Percentiles rank a stretch among this genome's conserved stretches.
Evolutionary conservation across 2,888 invertebrate species (phyloP).

Genomic region (Tenthredo scrophulariae): DNA sequence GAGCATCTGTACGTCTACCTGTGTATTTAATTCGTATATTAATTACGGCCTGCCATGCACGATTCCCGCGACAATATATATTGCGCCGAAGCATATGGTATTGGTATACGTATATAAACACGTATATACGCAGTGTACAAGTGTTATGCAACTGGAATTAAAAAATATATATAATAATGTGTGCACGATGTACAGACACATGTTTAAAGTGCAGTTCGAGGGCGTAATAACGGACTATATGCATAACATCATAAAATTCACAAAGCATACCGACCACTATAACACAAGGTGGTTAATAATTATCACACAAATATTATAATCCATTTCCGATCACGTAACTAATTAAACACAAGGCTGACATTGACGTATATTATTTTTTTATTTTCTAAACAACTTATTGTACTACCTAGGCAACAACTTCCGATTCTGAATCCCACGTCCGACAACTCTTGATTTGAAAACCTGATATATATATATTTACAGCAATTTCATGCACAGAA

Average conservation of each 20-base stretch:
- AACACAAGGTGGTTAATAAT: conserved; percentile 13
- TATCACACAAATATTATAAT: conserved; percentile 32
- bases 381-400: not conserved
- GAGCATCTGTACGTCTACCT: conserved; percentile 21
- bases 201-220: conserved; percentile 1
- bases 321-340: conserved; percentile 39
- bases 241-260: not conserved
- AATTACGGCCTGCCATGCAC: conserved; percentile 27
- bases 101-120: not conserved
- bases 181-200: not conserved
- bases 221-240: conserved; percentile 8
- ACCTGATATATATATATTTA: not conserved
- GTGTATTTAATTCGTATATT: conserved; percentile 38
- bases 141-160: not conserved
- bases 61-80: conserved; percentile 36
- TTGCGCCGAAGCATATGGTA: not conserved
- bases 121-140: not conserved
- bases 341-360: conserved; percentile 38
- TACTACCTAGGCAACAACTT: not conserved
- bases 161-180: not conserved
- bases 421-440: not conserved
- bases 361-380: not conserved
- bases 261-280: not conserved
- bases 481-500: not conserved
- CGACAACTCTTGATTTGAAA: not conserved